These are phyloP conservation scores for Thrips palmi DNA, from an alignment of 1,140 invertebrate species.

Conservation along the genomic window DNA sequence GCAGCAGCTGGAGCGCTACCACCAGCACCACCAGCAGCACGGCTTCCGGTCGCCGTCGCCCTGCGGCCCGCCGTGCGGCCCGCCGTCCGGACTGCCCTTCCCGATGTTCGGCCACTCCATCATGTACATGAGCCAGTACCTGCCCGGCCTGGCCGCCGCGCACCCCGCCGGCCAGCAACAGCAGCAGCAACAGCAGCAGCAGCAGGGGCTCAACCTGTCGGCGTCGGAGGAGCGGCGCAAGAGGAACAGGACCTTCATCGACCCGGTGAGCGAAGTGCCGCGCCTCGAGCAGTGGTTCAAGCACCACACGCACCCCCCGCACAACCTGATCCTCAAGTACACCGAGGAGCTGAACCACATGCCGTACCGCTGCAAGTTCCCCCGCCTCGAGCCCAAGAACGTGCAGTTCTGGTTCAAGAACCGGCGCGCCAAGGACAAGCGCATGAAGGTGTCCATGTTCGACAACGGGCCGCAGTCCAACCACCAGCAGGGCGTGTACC, in stretches of 20 bases:
- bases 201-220: conserved; percentile 17
- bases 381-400: conserved; percentile 89
- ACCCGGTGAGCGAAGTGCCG: conserved; percentile 94
- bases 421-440: conserved; percentile 85
- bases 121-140: conserved; percentile 82
- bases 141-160: conserved; percentile 35
- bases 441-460: conserved; percentile 73
- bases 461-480: too few relatives aligned
- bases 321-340: conserved; percentile 90
- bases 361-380: conserved; percentile 91
- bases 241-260: conserved; percentile 95
- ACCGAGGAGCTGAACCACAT: conserved; percentile 90
- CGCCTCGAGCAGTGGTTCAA: conserved; percentile 91
- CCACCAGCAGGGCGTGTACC: too few relatives aligned
- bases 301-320: conserved; percentile 93
- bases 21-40: conserved; percentile 22
- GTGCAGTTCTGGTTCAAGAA: conserved; percentile 97
- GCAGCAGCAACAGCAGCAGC: conserved; percentile 19
- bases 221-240: conserved; percentile 65
- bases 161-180: conserved; percentile 32
- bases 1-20: conserved; percentile 15
- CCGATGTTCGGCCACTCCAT: conserved; percentile 65
- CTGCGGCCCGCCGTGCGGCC: conserved; percentile 22
- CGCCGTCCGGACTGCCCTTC: conserved; percentile 25
- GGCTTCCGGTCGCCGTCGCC: conserved; percentile 17